These are phyloP conservation scores for Dolichomitus sp. DNA, from an alignment of 2,888 invertebrate genomes.

Conservation along the genomic window DNA sequence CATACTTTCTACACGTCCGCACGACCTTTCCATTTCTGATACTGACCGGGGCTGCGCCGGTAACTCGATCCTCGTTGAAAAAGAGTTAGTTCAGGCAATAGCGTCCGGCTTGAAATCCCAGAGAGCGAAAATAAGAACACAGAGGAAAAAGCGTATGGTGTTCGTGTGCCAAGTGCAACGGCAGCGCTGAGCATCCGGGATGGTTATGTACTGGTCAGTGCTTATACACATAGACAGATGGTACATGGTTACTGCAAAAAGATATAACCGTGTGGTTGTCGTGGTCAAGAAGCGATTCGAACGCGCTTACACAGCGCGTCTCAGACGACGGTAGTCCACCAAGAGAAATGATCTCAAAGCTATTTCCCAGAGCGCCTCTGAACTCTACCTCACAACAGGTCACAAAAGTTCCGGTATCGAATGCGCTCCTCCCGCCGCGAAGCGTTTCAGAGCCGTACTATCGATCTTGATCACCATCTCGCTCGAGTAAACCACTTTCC, in stretches of 20 bases:
- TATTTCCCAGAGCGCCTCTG: conserved; percentile 67
- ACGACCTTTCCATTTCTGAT: conserved; percentile 38
- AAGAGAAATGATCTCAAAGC: conserved; percentile 63
- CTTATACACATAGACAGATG: neutral
- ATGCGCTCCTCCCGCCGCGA: conserved; percentile 18
- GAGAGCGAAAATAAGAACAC: conserved; percentile 27
- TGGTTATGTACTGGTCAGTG: conserved; percentile 1
- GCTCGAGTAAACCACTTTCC: conserved; percentile 1
- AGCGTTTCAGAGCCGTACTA: neutral
- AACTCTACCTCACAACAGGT: conserved; percentile 56
- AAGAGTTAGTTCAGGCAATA: conserved; percentile 57
- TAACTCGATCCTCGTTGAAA: conserved; percentile 65
- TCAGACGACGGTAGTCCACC: conserved; percentile 26
- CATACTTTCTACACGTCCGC: neutral
- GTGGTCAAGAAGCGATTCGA: conserved; percentile 49
- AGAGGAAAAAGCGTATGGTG: conserved; percentile 45
- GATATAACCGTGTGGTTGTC: conserved; percentile 34
- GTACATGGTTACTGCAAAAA: conserved; percentile 33
- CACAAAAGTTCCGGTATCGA: conserved; percentile 45
- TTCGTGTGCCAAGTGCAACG: conserved; percentile 29
- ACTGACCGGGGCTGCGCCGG: conserved; percentile 26
- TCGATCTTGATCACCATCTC: conserved; percentile 25
- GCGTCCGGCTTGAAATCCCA: conserved; percentile 27
- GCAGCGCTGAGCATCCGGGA: conserved; percentile 7
- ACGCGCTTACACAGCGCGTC: conserved; percentile 47